Conservation (phyloP, 2,797 vertebrate species). For the Anomalospiza imberbis region DNA sequence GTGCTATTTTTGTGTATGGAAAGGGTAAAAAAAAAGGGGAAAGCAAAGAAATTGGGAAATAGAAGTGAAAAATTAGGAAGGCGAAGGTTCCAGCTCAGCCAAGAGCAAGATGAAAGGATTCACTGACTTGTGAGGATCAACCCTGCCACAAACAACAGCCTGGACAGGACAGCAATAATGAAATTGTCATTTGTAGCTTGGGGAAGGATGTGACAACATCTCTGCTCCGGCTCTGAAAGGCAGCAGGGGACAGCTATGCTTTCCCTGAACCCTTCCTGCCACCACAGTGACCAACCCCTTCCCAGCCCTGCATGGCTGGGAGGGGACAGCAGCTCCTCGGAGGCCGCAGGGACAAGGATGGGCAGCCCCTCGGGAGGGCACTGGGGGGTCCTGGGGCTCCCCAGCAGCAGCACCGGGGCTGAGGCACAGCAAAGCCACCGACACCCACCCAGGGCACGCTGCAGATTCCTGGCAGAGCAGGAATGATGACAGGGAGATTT, state of each 20-base stretch:
- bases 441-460: rapidly evolving
- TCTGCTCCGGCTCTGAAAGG: no score
- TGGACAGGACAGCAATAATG: not conserved
- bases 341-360: not conserved
- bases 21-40: not conserved
- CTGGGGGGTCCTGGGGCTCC: no score
- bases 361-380: not conserved
- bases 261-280: not conserved
- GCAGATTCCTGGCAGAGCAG: not conserved
- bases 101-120: not conserved
- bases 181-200: not conserved
- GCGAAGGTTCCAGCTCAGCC: not conserved
- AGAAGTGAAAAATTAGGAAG: not conserved
- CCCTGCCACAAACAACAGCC: not conserved
- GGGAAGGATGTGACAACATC: not conserved
- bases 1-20: not conserved
- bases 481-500: not conserved
- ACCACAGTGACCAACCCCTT: not conserved
- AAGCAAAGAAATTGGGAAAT: not conserved
- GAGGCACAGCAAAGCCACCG: not conserved
- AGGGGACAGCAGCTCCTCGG: not conserved
- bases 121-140: not conserved
- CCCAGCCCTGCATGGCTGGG: not conserved
- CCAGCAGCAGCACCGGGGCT: not conserved
- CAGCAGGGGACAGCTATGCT: not conserved